Base-by-base conservation (phyloP, 2,888 invertebrate genomes). In the Hirtodrosophila trivittata region DNA sequence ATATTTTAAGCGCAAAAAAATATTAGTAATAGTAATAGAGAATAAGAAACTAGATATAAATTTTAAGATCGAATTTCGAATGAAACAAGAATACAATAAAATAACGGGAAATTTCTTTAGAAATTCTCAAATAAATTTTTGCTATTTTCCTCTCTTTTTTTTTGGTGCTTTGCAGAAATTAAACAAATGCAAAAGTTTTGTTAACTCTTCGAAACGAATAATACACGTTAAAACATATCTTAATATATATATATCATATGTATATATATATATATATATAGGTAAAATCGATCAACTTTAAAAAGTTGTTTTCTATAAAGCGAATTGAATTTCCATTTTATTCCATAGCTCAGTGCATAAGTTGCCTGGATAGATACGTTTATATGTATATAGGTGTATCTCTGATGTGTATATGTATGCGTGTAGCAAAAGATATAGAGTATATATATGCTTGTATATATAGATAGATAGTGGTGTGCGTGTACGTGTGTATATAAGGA, bases 131-230 rank as follows among this genome's bases (percentile, higher is more conserved):
- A 39, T 28, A 21, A 46, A 39, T 14, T 58, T 45, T 41, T 12
- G 4, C 33, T 43, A 16, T n/a, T 37, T 58, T 50, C 4, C n/a
- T n/a, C n/a, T n/a, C n/a, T n/a, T n/a, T n/a, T n/a, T 52, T 77
- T 50, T 78, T 71, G 63, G 59, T 67, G 63, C 28, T 66, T 66
- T 78, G 64, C 62, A 52, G 55, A 58, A 65, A 66, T 64, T 59
- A 28, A 70, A 73, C 77, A 84, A 77, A 77, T 78, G 77, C 64
- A 69, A 75, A 69, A 21, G 2, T 66, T 33, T 51, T 47, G 66
- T 51, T 26, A 55, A 63, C 46, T 47, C n/a, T 51, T 56, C 35
- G 32, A 45, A 54, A 50, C 21, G 25, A 42, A 42, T 58, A 66
- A 60, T 55, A 51, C 43, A 51, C 32, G 46, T 42, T 49, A 66